Base-by-base conservation (phyloP, 2,888 invertebrate genomes). In the Drosophila diplacantha region DNA sequence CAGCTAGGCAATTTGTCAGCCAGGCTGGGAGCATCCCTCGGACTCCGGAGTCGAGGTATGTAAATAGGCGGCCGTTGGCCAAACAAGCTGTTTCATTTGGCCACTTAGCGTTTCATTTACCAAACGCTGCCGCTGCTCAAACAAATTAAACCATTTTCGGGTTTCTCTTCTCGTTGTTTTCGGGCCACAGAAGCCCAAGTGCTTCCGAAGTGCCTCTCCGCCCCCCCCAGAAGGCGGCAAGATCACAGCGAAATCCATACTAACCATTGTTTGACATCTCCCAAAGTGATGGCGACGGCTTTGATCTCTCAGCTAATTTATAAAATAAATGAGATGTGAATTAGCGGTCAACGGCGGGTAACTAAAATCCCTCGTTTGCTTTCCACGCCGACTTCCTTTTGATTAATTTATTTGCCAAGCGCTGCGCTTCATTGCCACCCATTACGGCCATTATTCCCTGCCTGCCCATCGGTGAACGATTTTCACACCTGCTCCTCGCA, bases 31-130 rank as follows among this genome's bases (percentile, higher is more conserved):
- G 69, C 67, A 54, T 57, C 60, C 53, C 57, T 34, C 34, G 12
- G 11, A 38, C 20, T 20, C 39, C 55, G 32, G 47, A 53, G 26
- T 12, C 14, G 44, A 65, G 64, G 66, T 52, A 54, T 32, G 54
- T 43, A 67, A 62, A 70, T 58, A 62, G 58, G 51, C 32, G 58
- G 64, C 32, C 35, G 54, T 59, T 71, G 67, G 60, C 53, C 57
- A 75, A 75, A 80, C 68, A 83, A 73, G 31, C 72, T 76, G 81
- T 63, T n/a, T n/a, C n/a, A n/a, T n/a, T n/a, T 51, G 75, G 75
- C 79, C 80, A 80, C 80, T 80, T 80, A 80, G 83, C 81, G 73
- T 73, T 69, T 81, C 83, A 75, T 83, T 80, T 80, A 75, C 79
- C 81, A 78, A 81, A 56, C 81, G 78, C 65, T 67, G 79, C 76